phyloP scores from a whole-genome alignment of 2,888 invertebrate species.

The Spilarctia lutea region DNA sequence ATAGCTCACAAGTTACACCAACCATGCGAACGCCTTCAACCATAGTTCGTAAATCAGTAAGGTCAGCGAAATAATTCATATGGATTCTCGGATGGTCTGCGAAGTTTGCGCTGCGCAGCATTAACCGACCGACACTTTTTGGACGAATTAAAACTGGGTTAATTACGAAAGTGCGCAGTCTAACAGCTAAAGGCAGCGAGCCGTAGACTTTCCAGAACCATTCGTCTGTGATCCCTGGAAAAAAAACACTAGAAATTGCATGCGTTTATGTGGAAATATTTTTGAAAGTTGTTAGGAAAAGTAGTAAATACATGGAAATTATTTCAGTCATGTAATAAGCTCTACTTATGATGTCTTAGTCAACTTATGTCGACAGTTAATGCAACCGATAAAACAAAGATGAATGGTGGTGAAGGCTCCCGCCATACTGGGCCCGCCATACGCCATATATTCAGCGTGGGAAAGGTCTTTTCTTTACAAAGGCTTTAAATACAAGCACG shows the following conservation, averaged over 20 bases:
- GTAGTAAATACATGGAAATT: too few species aligned
- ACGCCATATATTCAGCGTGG: too few species aligned
- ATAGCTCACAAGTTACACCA: constrained; percentile 2
- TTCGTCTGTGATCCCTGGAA: constrained; percentile 85
- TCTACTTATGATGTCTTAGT: too few species aligned
- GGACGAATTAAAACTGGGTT: constrained; percentile 92
- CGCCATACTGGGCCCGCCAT: too few species aligned
- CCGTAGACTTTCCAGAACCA: constrained; percentile 86
- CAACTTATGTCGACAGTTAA: too few species aligned
- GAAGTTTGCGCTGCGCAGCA: constrained; percentile 90
- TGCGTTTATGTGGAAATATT: background rate
- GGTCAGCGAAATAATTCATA: constrained; percentile 92
- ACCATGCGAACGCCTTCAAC: constrained; percentile 92
- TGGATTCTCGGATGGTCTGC: constrained; percentile 92
- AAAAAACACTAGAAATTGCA: background rate
- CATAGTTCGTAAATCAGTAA: constrained; percentile 90
- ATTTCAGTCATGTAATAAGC: too few species aligned
- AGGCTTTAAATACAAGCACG: background rate
- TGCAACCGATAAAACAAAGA: too few species aligned
- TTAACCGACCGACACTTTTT: constrained; percentile 90
- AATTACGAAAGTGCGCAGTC: constrained; percentile 88
- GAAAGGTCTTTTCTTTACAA: too few species aligned
- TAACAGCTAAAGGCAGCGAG: constrained; percentile 71
- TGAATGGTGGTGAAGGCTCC: too few species aligned
- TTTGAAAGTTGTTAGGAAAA: background rate